Evolutionary conservation across 2,888 invertebrate species (phyloP), one percentile per base, ranked within the genome.

Genomic region (Odontomyia ornata): DNA sequence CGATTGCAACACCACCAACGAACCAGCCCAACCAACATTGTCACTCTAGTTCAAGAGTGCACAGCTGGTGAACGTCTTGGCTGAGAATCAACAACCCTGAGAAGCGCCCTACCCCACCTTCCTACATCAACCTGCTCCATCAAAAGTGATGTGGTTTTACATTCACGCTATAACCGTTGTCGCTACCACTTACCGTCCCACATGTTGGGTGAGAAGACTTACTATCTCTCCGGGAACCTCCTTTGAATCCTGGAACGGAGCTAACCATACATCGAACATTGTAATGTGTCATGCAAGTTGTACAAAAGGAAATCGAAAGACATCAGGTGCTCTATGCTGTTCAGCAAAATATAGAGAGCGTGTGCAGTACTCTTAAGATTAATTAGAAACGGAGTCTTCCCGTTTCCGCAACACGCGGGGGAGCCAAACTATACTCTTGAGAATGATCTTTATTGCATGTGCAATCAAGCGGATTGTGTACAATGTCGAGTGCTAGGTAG

Each of bases 391-490:
- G 46, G 43, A 62, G 47, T n/a, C 5, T 3, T 36, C 36, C 36
- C 9, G 36, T 9, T 36, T 36, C 30, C 21, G 43, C 56, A 47
- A 57, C 57, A 64, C 21, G 36, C 36, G 43, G 43, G 36, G 27
- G 67, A 56, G 46, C 9, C 5, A 36, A 77, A 77, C 77, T 75
- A 30, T 60, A 65, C 77, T 43, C 77, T 28, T 36, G 77, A 62
- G 77, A 67, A 67, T 64, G 36, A 67, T 77, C 77, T 77, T 77
- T 77, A 75, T 75, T 77, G 56, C 77, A 77, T 65, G 77, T 77
- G 67, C 77, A 77, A 77, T 77, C 77, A 77, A 28, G 60, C 65
- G 75, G 64, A 52, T 25, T 62, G 72, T 30, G 52, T 46, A 72
- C 18, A 72, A 52, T 57, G 30, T 30, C 46, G 5, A 36, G n/a